Evolutionary conservation across 92 coral and sea anemone genomes (phyloP).

Genomic region (Porites cylindrica): DNA sequence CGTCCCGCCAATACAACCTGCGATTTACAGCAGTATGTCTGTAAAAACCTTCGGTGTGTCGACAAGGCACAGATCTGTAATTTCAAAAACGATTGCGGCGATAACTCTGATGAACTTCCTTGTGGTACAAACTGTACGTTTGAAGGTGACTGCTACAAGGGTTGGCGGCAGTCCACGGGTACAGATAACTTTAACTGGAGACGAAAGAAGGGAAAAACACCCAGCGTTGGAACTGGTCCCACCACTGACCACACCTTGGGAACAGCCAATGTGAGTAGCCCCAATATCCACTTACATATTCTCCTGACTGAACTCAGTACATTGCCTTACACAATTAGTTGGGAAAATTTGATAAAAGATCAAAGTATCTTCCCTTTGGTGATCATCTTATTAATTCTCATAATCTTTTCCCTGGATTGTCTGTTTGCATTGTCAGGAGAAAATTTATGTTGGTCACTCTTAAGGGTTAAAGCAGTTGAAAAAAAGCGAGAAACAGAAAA

Average conservation of each 20-base stretch:
- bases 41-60: constrained; percentile 91
- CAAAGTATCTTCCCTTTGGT: too few relatives aligned
- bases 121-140: constrained; percentile 93
- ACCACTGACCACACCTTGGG: constrained; percentile 87
- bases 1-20: constrained; percentile 95
- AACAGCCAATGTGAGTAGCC: constrained; percentile 60
- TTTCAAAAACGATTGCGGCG: constrained; percentile 95
- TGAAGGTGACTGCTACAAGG: constrained; percentile 93
- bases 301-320: too few relatives aligned
- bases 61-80: constrained; percentile 97
- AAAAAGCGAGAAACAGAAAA: too few relatives aligned
- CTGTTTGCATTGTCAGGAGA: too few relatives aligned
- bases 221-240: constrained; percentile 89
- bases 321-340: too few relatives aligned
- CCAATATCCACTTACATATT: not conserved
- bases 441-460: too few relatives aligned
- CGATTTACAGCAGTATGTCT: constrained; percentile 81
- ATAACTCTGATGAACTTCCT: constrained; percentile 95
- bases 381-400: too few relatives aligned
- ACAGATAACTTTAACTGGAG: constrained; percentile 96
- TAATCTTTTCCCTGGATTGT: too few relatives aligned
- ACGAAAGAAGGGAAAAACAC: constrained; percentile 81
- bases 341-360: too few relatives aligned
- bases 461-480: too few relatives aligned
- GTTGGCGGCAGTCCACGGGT: constrained; percentile 92